Base-by-base conservation (phyloP, 1,140 invertebrate species). In the Batillaria attramentaria region DNA sequence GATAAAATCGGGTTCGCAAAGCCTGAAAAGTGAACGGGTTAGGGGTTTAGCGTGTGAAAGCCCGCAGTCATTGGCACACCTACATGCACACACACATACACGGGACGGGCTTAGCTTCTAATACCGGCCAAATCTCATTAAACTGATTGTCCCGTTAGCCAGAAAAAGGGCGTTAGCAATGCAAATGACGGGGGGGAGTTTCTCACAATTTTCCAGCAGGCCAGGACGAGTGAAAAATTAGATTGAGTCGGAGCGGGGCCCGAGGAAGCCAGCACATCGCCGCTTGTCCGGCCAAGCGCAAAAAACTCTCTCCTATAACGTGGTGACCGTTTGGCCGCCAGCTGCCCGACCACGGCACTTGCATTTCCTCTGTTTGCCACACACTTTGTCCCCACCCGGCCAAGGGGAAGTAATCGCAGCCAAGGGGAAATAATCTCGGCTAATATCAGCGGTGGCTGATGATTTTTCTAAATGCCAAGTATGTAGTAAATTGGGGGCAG, bases 381-480 rank as follows among this genome's bases (percentile, higher is more conserved):
- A 33, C 73, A 65, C 73, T 75, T 75, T 75, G 73, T 75, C 73
- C 73, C 35, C 20, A 37, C 31, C 73, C 39, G 73, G 57, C 73
- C 73, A 65, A 75, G 73, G 73, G 73, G 73, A 75, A 75, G 57
- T 75, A 75, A 75, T 75, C 54, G 37, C 54, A 65, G 54, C 73
- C 73, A 54, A 75, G 73, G 73, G 73, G 73, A 75, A 75, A 39
- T 75, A 62, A 75, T 75, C 73, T 50, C 16, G 57, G 73, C 73
- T 75, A 75, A 75, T 75, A 75, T 75, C 73, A 50, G 3, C 73
- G 54, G 54, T 39, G 73, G 35, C 57, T 16, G 73, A 57, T 39
- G 54, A 42, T 75, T 75, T 75, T 75, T 57, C 72, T 39, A 60
- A 75, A 75, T 75, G 54, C 73, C 57, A 39, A 75, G 73, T 75